phyloP scores from a whole-genome alignment of 1,140 invertebrate species.

The Cyclina sinensis region DNA sequence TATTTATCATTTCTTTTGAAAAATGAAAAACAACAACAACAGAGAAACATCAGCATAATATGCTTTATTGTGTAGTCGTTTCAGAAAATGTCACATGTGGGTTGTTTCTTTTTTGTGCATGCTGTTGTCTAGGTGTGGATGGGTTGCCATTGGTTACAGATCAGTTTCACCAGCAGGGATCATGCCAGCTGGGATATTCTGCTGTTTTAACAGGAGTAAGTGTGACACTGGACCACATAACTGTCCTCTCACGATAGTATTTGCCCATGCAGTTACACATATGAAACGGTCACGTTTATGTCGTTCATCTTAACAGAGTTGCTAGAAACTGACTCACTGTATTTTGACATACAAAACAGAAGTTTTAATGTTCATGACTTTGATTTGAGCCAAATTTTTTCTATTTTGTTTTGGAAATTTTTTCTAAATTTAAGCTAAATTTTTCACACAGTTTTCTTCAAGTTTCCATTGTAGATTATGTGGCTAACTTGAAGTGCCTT shows the following conservation, averaged over 20 bases:
- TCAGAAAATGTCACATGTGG: background rate
- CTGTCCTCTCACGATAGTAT: background rate
- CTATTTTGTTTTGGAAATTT: no score
- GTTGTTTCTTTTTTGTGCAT: conserved; percentile 55
- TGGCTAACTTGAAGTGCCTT: no score
- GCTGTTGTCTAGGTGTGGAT: conserved; percentile 69
- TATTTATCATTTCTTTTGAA: no score
- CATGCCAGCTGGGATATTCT: conserved; percentile 96
- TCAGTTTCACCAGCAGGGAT: conserved; percentile 94
- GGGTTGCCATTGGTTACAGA: conserved; percentile 61
- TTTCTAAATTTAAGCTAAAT: no score
- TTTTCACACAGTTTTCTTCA: no score
- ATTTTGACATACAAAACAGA: no score
- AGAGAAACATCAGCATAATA: no score
- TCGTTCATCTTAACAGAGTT: conserved; percentile 33
- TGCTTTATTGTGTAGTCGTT: background rate
- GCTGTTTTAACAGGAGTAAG: conserved; percentile 94
- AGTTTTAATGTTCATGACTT: no score
- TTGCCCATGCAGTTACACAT: conserved; percentile 21
- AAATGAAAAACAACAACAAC: no score
- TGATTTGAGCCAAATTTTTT: no score
- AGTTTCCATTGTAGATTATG: no score
- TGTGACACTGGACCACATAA: conserved; percentile 36
- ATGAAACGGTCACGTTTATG: conserved; percentile 22
- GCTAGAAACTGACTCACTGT: background rate